Evolutionary conservation across 2,888 invertebrate species (phyloP).

Genomic region (Argyresthia goedartella): DNA sequence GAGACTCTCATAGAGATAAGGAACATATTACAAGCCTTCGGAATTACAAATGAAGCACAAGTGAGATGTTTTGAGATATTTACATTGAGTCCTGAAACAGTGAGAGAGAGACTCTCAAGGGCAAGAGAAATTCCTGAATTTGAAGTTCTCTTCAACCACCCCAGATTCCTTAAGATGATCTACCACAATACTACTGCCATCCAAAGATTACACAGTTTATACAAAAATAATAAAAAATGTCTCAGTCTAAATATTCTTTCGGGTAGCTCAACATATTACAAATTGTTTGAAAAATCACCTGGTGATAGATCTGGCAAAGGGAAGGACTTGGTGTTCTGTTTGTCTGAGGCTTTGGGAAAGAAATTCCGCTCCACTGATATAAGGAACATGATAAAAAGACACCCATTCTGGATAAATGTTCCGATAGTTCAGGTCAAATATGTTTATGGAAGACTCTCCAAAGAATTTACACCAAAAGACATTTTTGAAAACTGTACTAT

Average conservation of each 20-base stretch:
- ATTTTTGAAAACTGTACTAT: constrained; percentile 55
- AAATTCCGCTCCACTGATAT: constrained; percentile 30
- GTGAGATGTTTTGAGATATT: constrained; percentile 55
- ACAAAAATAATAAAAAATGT: constrained; percentile 50
- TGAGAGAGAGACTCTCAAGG: constrained; percentile 41
- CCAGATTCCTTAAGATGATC: constrained; percentile 57
- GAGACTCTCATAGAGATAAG: constrained; percentile 35
- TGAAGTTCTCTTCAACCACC: constrained; percentile 41
- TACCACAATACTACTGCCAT: constrained; percentile 48
- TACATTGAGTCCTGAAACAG: constrained; percentile 43
- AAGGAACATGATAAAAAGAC: constrained; percentile 36
- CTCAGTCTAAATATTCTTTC: constrained; percentile 55
- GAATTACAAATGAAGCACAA: constrained; percentile 50
- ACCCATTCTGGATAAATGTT: constrained; percentile 59
- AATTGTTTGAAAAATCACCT: constrained; percentile 50
- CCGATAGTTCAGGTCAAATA: constrained; percentile 48
- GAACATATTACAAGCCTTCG: constrained; percentile 41
- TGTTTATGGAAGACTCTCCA: constrained; percentile 39
- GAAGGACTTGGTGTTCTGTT: constrained; percentile 51
- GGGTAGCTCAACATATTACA: constrained; percentile 45
- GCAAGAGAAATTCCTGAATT: constrained; percentile 52
- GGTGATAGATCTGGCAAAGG: constrained; percentile 57
- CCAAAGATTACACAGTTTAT: constrained; percentile 36
- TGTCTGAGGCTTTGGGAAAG: constrained; percentile 37
- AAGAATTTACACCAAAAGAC: constrained; percentile 35